Conservation (phyloP, 2,888 invertebrate species). For the Sphinx pinastri region DNA sequence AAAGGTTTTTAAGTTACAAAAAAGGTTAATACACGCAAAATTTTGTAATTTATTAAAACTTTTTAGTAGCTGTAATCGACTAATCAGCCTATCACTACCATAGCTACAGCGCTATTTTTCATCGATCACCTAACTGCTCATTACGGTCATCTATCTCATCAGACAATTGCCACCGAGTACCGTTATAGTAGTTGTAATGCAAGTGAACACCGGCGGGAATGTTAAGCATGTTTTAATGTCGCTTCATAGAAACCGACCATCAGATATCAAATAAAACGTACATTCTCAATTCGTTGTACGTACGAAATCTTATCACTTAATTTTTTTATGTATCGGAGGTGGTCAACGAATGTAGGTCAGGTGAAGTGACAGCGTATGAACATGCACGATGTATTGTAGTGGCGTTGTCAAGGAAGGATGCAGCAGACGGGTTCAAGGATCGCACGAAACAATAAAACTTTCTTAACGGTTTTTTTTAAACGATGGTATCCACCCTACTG, state of each 20-base stretch:
- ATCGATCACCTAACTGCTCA: neutral
- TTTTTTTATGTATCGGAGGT: neutral
- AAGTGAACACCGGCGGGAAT: slow-evolving; percentile 13
- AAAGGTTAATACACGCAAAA: no score
- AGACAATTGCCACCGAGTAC: slow-evolving; percentile 7
- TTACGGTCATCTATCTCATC: slow-evolving; percentile 6
- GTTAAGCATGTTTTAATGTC: slow-evolving; percentile 19
- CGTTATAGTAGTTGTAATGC: slow-evolving; percentile 20
- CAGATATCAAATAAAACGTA: slow-evolving; percentile 17
- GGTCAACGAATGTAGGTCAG: neutral
- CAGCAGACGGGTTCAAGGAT: no score
- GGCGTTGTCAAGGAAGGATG: no score
- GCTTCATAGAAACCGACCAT: slow-evolving; percentile 23
- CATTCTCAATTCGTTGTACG: slow-evolving; percentile 4
- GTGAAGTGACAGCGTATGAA: neutral
- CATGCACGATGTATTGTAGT: neutral
- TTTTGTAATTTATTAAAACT: no score
- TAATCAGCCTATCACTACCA: no score
- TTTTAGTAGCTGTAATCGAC: no score
- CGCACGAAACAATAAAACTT: no score
- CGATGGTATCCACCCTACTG: no score
- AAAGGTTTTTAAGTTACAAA: no score
- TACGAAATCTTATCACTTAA: slow-evolving; percentile 37
- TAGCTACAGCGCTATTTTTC: no score
- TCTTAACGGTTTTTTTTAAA: no score